phyloP scores from a whole-genome alignment of 2,797 vertebrate genomes.

The Coluber constrictor region DNA sequence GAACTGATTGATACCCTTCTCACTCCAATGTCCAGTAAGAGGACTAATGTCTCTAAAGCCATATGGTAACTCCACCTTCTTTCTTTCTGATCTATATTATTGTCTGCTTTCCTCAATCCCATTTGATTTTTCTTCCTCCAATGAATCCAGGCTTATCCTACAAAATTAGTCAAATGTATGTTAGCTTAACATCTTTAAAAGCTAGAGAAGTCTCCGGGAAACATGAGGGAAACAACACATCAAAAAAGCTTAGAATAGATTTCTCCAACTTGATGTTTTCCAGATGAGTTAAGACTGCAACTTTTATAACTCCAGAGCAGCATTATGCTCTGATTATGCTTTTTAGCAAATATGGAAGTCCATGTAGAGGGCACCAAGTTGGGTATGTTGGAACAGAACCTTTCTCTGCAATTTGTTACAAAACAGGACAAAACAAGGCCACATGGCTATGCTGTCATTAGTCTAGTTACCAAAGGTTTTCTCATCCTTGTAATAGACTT shows the following conservation, averaged over 20 bases:
- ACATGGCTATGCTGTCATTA: constrained; percentile 28
- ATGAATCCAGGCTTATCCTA: rapidly evolving
- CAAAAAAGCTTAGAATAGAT: background rate
- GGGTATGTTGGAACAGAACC: background rate
- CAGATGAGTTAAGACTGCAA: background rate
- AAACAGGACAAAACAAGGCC: constrained; percentile 37
- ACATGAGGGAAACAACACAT: background rate
- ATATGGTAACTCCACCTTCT: background rate
- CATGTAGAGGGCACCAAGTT: background rate
- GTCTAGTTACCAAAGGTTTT: constrained; percentile 33
- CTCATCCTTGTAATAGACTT: constrained; percentile 59
- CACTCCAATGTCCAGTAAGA: background rate
- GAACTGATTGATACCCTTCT: background rate
- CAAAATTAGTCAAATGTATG: background rate
- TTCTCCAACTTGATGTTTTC: background rate
- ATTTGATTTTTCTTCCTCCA: background rate
- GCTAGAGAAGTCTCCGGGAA: background rate
- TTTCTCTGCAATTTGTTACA: constrained; percentile 38
- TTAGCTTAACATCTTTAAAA: background rate
- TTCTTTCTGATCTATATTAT: background rate
- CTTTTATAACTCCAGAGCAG: background rate
- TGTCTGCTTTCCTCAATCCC: background rate
- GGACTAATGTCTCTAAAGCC: background rate
- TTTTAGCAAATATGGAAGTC: background rate
- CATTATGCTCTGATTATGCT: background rate